phyloP scores from a whole-genome alignment of 2,888 invertebrate species.

The Opisthograptis luteolata region DNA sequence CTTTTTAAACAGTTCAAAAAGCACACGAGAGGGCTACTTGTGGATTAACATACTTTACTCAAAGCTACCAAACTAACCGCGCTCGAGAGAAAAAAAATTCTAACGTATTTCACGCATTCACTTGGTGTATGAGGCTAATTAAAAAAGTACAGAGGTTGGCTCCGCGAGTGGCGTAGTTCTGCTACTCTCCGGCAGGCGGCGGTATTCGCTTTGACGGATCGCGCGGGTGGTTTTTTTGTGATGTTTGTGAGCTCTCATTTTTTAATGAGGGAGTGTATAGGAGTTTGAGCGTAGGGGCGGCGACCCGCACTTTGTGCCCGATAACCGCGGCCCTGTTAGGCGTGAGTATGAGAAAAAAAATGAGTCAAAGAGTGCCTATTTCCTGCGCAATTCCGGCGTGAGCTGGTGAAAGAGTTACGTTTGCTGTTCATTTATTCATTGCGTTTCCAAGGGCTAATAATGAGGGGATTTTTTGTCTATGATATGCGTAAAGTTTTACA shows the following conservation, averaged over 20 bases:
- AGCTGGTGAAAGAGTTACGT: constrained; percentile 66
- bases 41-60: constrained; percentile 82
- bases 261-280: constrained; percentile 82
- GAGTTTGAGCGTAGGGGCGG: constrained; percentile 59
- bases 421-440: constrained; percentile 73
- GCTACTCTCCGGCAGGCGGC: constrained; percentile 80
- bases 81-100: constrained; percentile 69
- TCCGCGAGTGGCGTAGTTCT: constrained; percentile 78
- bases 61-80: constrained; percentile 81
- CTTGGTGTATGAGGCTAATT: constrained; percentile 79
- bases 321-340: constrained; percentile 46
- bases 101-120: constrained; percentile 80
- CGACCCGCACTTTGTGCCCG: constrained; percentile 61
- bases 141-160: constrained; percentile 81
- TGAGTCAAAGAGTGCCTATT: constrained; percentile 56
- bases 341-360: constrained; percentile 54
- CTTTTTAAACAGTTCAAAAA: constrained; percentile 67
- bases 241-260: constrained; percentile 74
- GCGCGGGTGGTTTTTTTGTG: constrained; percentile 57
- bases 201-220: constrained; percentile 76
- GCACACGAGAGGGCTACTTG: constrained; percentile 63
- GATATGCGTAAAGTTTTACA: constrained; percentile 18
- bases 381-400: too few species aligned
- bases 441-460: constrained; percentile 54
- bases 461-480: constrained; percentile 40